phyloP scores from a whole-genome alignment of 2,113 vertebrate species.

The Callocephalon fimbriatum region DNA sequence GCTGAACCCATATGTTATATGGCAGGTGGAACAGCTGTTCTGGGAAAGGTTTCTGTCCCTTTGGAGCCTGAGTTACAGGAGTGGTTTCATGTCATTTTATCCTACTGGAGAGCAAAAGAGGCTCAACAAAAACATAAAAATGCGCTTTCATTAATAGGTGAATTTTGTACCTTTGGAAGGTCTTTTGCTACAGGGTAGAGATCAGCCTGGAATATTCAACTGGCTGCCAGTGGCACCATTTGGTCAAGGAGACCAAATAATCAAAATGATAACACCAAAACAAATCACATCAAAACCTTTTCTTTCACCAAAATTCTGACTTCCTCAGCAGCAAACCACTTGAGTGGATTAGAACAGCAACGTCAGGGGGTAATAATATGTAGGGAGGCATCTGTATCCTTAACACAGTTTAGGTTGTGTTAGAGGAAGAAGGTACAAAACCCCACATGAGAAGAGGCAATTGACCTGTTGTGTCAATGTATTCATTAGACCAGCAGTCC shows the following conservation, averaged over 20 bases:
- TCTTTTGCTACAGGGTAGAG: background rate
- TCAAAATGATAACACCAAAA: background rate
- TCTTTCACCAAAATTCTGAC: background rate
- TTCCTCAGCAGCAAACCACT: background rate
- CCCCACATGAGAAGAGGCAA: background rate
- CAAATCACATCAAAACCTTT: background rate
- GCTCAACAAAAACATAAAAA: background rate
- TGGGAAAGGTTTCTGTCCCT: background rate
- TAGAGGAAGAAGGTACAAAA: background rate
- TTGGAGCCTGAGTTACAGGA: background rate
- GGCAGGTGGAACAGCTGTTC: background rate
- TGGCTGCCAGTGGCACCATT: background rate
- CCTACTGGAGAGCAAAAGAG: background rate
- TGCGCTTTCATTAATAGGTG: background rate
- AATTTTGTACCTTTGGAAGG: background rate
- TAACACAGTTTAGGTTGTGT: background rate
- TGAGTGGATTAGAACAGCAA: background rate
- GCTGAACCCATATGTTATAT: background rate
- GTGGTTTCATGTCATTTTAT: background rate
- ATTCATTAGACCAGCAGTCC: background rate
- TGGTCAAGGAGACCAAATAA: background rate
- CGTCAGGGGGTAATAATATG: background rate
- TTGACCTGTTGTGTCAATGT: constrained; percentile 9
- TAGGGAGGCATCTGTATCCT: rapidly evolving
- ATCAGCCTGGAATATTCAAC: background rate